Evolutionary conservation across 2,888 invertebrate species (phyloP).

Genomic region (Neria commutata): DNA sequence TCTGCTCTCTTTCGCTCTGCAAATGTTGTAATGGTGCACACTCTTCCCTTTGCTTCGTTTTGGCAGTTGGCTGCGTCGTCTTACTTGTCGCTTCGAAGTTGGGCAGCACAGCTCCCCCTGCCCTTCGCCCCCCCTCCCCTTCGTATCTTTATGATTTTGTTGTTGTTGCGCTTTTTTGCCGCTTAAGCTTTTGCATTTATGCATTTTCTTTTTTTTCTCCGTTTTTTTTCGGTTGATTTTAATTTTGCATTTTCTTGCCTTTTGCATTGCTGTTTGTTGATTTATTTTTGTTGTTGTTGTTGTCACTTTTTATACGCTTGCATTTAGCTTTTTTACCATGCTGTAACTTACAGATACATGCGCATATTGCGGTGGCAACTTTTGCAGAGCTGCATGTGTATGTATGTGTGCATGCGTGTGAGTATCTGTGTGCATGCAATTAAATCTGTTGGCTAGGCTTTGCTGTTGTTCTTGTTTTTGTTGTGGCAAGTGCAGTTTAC

Average conservation of each 20-base stretch:
- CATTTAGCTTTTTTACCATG: neutral
- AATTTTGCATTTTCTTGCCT: neutral
- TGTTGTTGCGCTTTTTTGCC: constrained; percentile 9
- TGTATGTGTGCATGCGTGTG: neutral
- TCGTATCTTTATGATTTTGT: too few species aligned
- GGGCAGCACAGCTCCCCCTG: too few species aligned
- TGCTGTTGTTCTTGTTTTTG: constrained; percentile 10
- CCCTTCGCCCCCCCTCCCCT: too few species aligned
- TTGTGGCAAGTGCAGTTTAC: constrained; percentile 17
- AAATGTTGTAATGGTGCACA: too few species aligned
- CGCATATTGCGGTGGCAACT: neutral
- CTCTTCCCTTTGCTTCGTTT: too few species aligned
- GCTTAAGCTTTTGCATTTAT: neutral
- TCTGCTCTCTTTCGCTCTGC: constrained; percentile 2
- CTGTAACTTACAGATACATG: neutral
- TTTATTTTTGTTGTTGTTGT: constrained; percentile 10
- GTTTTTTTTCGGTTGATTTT: neutral
- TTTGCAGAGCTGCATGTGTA: neutral
- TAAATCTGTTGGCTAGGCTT: constrained; percentile 18
- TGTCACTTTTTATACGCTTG: neutral
- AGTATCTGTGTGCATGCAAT: constrained; percentile 11
- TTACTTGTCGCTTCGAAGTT: too few species aligned
- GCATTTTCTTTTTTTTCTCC: neutral
- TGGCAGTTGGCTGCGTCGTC: too few species aligned
- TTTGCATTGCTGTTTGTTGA: neutral